A percentile compares a stretch with the other conserved stretches of the same genome.
These are phyloP conservation scores for Eremobia ochroleuca DNA, from an alignment of 2,888 invertebrate species.

Conservation along the genomic window DNA sequence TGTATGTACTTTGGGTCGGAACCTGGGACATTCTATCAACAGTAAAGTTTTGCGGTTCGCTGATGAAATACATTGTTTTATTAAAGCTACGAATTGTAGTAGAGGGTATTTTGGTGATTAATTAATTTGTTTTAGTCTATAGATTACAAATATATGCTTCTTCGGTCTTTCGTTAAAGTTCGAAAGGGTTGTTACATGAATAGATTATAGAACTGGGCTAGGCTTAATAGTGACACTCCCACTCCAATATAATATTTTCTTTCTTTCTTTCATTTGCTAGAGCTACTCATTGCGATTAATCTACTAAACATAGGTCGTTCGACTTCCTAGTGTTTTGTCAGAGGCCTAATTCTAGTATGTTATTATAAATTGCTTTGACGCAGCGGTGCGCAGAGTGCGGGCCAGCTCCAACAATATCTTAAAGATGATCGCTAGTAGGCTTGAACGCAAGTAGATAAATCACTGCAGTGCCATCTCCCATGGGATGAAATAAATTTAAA, in stretches of 20 bases:
- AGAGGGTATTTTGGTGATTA: constrained; percentile 25
- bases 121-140: neutral
- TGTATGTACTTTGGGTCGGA: constrained; percentile 40
- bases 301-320: neutral
- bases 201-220: neutral
- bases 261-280: neutral
- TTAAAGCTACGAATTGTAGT: constrained; percentile 34
- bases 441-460: too few species aligned
- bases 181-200: neutral
- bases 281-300: too few species aligned
- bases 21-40: constrained; percentile 46
- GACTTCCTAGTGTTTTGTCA: neutral
- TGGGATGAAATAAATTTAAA: too few species aligned
- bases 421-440: too few species aligned
- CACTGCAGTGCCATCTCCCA: too few species aligned
- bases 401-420: too few species aligned
- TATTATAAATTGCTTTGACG: too few species aligned
- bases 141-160: neutral
- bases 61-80: constrained; percentile 53
- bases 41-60: constrained; percentile 52
- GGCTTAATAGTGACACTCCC: neutral
- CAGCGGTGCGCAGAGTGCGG: too few species aligned
- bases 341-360: neutral
- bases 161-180: neutral
- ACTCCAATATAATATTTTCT: neutral